Base-by-base conservation (phyloP, 1,140 invertebrate genomes). In the Leguminivora glycinivorella region DNA sequence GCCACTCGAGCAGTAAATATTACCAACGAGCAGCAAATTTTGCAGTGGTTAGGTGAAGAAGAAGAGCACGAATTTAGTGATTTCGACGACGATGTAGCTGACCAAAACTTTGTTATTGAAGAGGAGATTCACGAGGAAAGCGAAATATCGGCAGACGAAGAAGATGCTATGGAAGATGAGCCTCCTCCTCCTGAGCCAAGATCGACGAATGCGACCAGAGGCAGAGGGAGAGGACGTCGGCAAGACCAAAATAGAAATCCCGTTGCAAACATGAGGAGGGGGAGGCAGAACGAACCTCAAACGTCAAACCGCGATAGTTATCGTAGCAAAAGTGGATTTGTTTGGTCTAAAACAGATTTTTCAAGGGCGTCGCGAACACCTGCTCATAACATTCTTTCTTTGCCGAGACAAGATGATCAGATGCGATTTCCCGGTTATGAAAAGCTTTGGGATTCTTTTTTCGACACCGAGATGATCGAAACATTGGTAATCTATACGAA, bases 1-100 rank as follows among this genome's bases (percentile, higher is more conserved):
- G 47, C 47, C n/a, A 56, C 17, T 56, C 47, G 47, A 19, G 9
- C 47, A 19, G 47, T 56, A 4, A 56, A 56, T 24, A 56, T 66
- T 26, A 66, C 24, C 17, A 66, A 66, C 31, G 26, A 66, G 31
- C 22, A 29, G 26, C 26, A 31, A 66, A 66, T 66, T 66, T n/a
- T 31, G 60, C 12, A 66, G 17, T 66, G 60, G 60, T 66, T 66
- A 66, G 38, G 38, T 10, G 56, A 60, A 5, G 60, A 66, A 26
- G 58, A 60, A n/a, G 60, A 29, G 31, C 19, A 25, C 10, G 56
- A 60, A 29, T 60, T 60, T n/a, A 60, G 52, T 56, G 52, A 56
- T 56, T 56, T 56, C 12, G 52, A 56, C 22, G 56, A 60, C 26
- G 22, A 60, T 60, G 56, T 60, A 60, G 22, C 22, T 24, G 56